Conservation (phyloP, 2,113 vertebrate species). For the Oxygymnocypris stewartii region DNA sequence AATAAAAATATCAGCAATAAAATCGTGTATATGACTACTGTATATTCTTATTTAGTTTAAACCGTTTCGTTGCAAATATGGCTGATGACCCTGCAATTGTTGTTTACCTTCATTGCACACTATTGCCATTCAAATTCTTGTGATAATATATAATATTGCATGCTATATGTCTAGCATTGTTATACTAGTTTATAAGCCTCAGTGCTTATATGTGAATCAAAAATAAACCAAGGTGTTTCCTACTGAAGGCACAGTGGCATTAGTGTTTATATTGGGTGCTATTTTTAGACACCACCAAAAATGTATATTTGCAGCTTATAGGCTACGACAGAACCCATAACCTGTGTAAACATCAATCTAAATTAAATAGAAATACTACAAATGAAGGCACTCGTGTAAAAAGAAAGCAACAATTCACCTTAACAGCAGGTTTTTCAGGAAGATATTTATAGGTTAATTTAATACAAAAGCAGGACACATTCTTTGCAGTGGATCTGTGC, state of each 20-base stretch:
- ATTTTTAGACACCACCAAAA: slow-evolving; percentile 2
- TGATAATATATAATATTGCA: not conserved
- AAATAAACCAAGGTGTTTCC: not conserved
- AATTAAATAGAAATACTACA: not conserved
- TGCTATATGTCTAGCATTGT: not conserved
- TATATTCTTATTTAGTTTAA: not conserved
- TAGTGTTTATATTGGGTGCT: not conserved
- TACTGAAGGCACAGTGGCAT: not conserved
- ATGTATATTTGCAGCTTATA: not conserved
- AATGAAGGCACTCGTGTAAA: not conserved
- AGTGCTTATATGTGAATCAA: not conserved
- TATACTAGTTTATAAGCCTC: not conserved
- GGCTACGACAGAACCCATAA: not conserved
- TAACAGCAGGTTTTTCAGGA: not conserved
- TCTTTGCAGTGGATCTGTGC: not conserved
- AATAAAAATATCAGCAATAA: not conserved
- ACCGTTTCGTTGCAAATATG: not conserved
- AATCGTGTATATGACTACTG: not conserved
- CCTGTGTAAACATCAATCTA: too few species aligned
- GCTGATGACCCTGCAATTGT: not conserved
- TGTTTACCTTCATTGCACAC: not conserved
- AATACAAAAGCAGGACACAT: not conserved
- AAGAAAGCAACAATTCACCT: not conserved
- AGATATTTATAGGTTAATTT: not conserved
- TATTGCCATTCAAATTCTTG: not conserved